Base-by-base conservation (phyloP, 2,888 invertebrate genomes). In the Agrochola macilenta region DNA sequence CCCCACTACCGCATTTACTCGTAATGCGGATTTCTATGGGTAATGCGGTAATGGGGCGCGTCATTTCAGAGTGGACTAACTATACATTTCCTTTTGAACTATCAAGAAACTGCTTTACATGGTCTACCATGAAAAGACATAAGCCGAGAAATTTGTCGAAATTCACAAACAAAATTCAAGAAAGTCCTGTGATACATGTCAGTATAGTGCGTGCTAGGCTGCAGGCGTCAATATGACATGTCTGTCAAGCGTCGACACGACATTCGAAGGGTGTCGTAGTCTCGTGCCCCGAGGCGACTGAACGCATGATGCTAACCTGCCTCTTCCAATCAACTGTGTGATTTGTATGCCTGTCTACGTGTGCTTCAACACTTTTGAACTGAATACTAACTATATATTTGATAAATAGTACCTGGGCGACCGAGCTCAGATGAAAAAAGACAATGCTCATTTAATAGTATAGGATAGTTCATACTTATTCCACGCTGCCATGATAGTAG, bases 281-380 rank as follows among this genome's bases (percentile, higher is more conserved):
- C 52, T 78, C 61, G 78, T 77, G 79, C 82, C 82, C 82, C 65
- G 83, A 39, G 77, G 79, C 77, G 66, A 82, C 66, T 14, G 35
- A 26, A 39, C 82, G 61, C 46, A 20, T 77, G 64, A 82, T 43
- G 46, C 78, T 57, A 78, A 68, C 83, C 78, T 79, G 84, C 84
- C 74, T 68, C 84, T 60, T 74, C 65, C 61, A 65, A 80, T 74
- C 61, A 84, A 84, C 66, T 30, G 30, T 30, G 35, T 77, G 49
- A 68, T 77, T 76, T 57, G 77, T 79, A 68, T 77, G 57, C 66
- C 39, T 82, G 39, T 75, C 54, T 61, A 39, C 30, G n/a, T 30
- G 23, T 60, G 26, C 66, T 65, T 77, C 12, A 78, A 78, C 76
- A 78, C 46, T 78, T 76, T 76, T 23, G 2, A 54, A 76, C 63